These are phyloP conservation scores for Morinoia aosen DNA, from an alignment of 2,888 invertebrate genomes.

Conservation along the genomic window DNA sequence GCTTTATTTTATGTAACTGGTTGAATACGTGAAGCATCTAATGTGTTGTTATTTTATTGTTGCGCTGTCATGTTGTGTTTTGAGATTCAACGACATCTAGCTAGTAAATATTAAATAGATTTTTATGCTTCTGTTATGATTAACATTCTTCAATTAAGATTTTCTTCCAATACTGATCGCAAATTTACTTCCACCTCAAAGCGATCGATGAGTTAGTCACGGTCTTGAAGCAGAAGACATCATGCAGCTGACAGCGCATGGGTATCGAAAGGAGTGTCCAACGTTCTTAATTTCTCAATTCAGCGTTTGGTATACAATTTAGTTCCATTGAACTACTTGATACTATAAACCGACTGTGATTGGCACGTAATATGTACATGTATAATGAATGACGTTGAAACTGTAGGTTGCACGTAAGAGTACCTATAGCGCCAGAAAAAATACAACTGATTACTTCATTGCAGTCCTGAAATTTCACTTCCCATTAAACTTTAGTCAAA, in stretches of 20 bases:
- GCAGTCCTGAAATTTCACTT: too few relatives aligned
- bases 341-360: background rate
- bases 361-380: too few relatives aligned
- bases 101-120: background rate
- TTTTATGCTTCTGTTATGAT: background rate
- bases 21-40: background rate
- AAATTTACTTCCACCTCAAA: background rate
- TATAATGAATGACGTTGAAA: too few relatives aligned
- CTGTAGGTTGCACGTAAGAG: too few relatives aligned
- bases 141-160: background rate
- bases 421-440: too few relatives aligned
- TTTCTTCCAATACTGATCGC: background rate
- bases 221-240: background rate
- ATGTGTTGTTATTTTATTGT: too few relatives aligned
- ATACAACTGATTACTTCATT: too few relatives aligned
- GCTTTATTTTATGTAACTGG: background rate
- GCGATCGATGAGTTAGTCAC: background rate
- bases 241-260: background rate
- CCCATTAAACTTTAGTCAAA: too few relatives aligned
- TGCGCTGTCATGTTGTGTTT: background rate
- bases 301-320: background rate
- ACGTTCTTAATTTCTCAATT: background rate
- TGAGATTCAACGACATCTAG: background rate
- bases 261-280: background rate
- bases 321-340: background rate